Evolutionary conservation across 2,797 vertebrate genomes (phyloP).

Genomic region (Eupleurogrammus muticus): DNA sequence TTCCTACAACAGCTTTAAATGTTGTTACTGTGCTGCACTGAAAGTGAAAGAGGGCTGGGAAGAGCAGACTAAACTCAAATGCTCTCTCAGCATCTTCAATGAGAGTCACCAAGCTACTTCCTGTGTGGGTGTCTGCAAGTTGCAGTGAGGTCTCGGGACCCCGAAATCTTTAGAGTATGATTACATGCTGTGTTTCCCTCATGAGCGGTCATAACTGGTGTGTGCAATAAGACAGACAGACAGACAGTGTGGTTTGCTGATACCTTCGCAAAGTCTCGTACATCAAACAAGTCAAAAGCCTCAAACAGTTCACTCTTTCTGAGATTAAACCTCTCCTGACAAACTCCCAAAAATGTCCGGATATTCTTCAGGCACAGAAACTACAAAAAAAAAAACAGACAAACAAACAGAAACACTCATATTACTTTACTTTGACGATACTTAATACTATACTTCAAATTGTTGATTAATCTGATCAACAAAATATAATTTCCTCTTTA

Average conservation of each 20-base stretch:
- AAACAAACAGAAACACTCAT: constrained; percentile 23
- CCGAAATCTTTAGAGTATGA: background rate
- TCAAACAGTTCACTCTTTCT: constrained; percentile 91
- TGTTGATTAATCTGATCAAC: too few relatives aligned
- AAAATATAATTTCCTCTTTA: too few relatives aligned
- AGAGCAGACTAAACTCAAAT: constrained; percentile 14
- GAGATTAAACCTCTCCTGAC: constrained; percentile 88
- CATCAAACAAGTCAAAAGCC: constrained; percentile 93
- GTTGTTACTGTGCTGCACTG: constrained; percentile 1
- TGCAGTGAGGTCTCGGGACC: constrained; percentile 38
- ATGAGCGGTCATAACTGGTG: background rate
- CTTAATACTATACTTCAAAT: too few relatives aligned
- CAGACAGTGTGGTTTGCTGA: background rate
- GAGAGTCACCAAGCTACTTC: constrained; percentile 55
- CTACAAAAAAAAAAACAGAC: constrained; percentile 70
- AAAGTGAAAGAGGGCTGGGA: constrained; percentile 57
- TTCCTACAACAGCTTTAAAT: background rate
- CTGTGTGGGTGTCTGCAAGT: constrained; percentile 69
- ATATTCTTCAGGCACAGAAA: constrained; percentile 96
- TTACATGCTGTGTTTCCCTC: background rate
- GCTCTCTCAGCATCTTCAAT: constrained; percentile 34
- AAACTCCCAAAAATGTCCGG: constrained; percentile 87
- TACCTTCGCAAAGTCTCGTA: constrained; percentile 93
- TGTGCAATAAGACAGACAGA: background rate
- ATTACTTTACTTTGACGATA: background rate